phyloP scores from a whole-genome alignment of 1,140 invertebrate genomes.

The Drosophila sturtevanti region DNA sequence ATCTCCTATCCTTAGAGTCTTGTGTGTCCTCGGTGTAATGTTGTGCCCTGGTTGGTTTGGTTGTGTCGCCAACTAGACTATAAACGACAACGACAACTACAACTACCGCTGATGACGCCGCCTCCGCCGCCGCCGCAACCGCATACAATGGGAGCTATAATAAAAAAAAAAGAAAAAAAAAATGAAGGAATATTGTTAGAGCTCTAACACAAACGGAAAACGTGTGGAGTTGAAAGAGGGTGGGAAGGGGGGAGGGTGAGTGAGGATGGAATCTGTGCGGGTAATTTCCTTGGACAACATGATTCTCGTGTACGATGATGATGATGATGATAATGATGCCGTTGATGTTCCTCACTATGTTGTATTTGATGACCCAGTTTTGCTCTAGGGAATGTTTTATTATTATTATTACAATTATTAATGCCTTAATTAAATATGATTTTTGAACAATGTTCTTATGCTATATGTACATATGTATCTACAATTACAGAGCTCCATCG shows the following conservation, averaged over 20 bases:
- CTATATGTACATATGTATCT: no score
- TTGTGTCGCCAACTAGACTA: constrained; percentile 43
- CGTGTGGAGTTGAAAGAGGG: neutral
- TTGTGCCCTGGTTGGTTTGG: neutral
- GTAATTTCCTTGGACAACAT: constrained; percentile 30
- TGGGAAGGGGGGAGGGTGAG: no score
- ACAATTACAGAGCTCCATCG: constrained; percentile 18
- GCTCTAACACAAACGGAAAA: neutral
- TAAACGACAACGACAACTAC: constrained; percentile 26
- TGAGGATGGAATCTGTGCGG: constrained; percentile 16
- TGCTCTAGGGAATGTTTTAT: constrained; percentile 23
- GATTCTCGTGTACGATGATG: constrained; percentile 14
- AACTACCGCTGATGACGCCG: constrained; percentile 36
- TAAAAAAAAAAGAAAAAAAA: constrained; percentile 27
- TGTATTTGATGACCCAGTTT: constrained; percentile 66
- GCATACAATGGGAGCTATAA: constrained; percentile 61
- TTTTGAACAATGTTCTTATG: neutral
- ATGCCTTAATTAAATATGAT: constrained; percentile 67
- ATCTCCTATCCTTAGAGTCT: neutral
- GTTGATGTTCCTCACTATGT: constrained; percentile 11
- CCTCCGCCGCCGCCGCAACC: constrained; percentile 31
- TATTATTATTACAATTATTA: constrained; percentile 61
- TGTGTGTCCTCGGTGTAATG: neutral
- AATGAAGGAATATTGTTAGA: constrained; percentile 26
- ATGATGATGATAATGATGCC: constrained; percentile 26